Evolutionary conservation across 2,888 invertebrate species (phyloP), one percentile per base, ranked within the genome.

Genomic region (Apamea crenata): DNA sequence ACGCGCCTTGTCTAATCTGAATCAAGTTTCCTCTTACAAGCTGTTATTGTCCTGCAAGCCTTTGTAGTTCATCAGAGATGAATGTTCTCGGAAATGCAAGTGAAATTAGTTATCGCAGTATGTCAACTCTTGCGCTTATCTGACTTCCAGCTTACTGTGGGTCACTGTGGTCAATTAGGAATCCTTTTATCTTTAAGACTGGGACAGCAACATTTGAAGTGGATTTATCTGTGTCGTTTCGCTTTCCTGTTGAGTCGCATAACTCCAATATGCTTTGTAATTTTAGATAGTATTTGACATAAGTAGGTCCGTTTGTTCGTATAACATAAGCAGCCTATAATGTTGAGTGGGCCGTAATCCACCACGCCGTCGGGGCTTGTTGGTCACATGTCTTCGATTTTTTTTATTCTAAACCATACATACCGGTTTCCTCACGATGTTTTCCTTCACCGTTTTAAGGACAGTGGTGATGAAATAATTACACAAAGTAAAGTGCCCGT

Each of bases 31-130:
- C 65, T 66, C 74, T 89, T 89, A 86, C 77, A 69, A 18, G 59
- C 63, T 74, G 74, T 81, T 85, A 82, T 89, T 72, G 77, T 87
- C 81, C 80, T 83, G 83, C 74, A 73, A 82, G 75, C 71, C 81
- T 85, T 86, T 87, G 75, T 85, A 75, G 87, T 86, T 80, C 86
- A 89, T 89, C 88, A 74, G 69, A 82, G 88, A 89, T 89, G 78
- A 80, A 88, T 82, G 74, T 77, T 73, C 74, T 80, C 69, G 74
- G 83, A 81, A 86, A 87, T 80, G 75, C 70, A 79, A 81, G 83
- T 82, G 82, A 86, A 87, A 85, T 87, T 81, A 80, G 68, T 84
- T 89, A 89, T 87, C 89, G 68, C 82, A 85, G 81, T 88, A 77
- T 86, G 86, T 86, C 89, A 89, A 86, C 85, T 80, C 59, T 82